Evolutionary conservation across 2,888 invertebrate genomes (phyloP), one percentile per base, ranked within the genome.

Genomic region (Masnerella sp.): DNA sequence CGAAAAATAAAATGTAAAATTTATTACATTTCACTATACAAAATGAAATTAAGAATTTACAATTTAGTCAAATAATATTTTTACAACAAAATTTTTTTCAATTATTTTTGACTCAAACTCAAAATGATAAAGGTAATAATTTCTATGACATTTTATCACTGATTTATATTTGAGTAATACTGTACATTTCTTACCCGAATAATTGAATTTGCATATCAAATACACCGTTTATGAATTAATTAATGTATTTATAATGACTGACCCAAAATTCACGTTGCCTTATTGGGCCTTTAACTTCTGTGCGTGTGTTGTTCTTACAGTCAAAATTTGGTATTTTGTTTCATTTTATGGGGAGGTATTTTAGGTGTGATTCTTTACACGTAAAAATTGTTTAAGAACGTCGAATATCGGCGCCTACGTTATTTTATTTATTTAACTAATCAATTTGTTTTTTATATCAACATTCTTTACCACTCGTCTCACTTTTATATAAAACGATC

Each of bases 301-400:
- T 68, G 73, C 64, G 68, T 67, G 62, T 68, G 52, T 36, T 54
- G 12, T 61, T 61, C 49, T 61, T 67, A 52, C 67, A 67, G 58
- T 73, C 49, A 42, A 54, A 42, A 49, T 71, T 62, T 49, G 40
- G 47, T 61, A 52, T 54, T 62, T 62, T 61, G 9, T 45, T 18
- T 36, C 17, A 42, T 36, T 62, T 76, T 77, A 77, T 74, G 67
- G 75, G 77, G 81, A 79, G 78, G 79, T 77, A 79, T 79, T 79
- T 81, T 79, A 81, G 79, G 80, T 79, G 77, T 78, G 77, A 77
- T 75, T 80, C 64, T 81, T 79, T 78, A 80, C 79, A 80, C 76
- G 80, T 80, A 80, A 74, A 81, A 79, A 80, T 77, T 76, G 72
- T 77, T 78, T 78, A 74, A 78, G 68, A 71, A 61, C 77, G 71